Evolutionary conservation across 2,797 vertebrate genomes (phyloP), one percentile per base, ranked within the genome.

Genomic region (Rhinatrema bivittatum): DNA sequence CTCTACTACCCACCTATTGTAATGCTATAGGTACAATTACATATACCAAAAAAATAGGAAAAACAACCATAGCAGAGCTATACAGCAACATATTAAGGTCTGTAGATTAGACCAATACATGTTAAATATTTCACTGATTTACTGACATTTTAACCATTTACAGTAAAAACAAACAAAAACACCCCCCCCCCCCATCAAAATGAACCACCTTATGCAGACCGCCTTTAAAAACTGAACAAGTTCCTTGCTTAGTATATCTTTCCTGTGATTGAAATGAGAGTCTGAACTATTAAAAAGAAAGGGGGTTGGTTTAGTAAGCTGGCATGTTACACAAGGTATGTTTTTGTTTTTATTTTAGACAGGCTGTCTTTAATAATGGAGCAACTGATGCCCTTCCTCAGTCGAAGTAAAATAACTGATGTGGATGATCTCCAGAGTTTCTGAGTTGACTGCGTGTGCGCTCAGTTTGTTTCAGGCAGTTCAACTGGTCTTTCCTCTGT

Each of bases 401-500:
- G 53, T 71, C 2, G 0, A 52, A 37, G 45, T 70, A 56, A 65
- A 52, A 49, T 70, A n/a, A n/a, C n/a, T n/a, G n/a, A n/a, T n/a
- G n/a, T n/a, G n/a, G n/a, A n/a, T n/a, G n/a, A n/a, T n/a, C n/a
- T n/a, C n/a, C n/a, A n/a, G n/a, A n/a, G n/a, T n/a, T n/a, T n/a
- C n/a, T n/a, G n/a, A n/a, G n/a, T n/a, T n/a, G n/a, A n/a, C n/a
- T n/a, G n/a, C n/a, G n/a, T n/a, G n/a, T n/a, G n/a, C n/a, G n/a
- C n/a, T n/a, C n/a, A n/a, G n/a, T n/a, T n/a, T 44, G 46, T 69
- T 75, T 68, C 61, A 71, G 72, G 68, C 64, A 56, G 62, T 56
- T 78, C 51, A 72, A 78, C 78, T 78, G 74, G 73, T 83, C 68
- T 82, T 71, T 70, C 57, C 53, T 74, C 74, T 69, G 45, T 68